Conservation (phyloP, 2,797 vertebrate species). For the Natrix natrix region DNA sequence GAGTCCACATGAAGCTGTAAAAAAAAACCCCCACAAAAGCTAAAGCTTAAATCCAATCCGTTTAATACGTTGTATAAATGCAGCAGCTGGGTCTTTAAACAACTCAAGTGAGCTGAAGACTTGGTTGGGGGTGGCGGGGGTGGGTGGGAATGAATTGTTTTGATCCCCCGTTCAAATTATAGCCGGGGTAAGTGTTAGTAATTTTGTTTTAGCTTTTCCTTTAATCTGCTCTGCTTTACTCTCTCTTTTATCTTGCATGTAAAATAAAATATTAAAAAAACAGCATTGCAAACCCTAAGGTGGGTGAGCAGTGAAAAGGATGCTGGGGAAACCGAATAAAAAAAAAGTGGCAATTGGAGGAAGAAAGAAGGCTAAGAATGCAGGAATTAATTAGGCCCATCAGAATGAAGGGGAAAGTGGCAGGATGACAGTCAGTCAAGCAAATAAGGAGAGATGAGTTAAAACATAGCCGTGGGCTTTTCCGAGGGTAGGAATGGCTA, state of each 20-base stretch:
- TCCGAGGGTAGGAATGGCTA: constrained; percentile 81
- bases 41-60: background rate
- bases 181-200: background rate
- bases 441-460: constrained; percentile 92
- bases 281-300: background rate
- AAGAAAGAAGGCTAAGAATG: constrained; percentile 68
- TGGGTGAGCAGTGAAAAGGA: constrained; percentile 4
- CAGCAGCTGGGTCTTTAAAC: background rate
- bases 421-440: constrained; percentile 98
- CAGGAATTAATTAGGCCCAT: constrained; percentile 90
- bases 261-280: background rate
- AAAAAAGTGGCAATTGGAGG: constrained; percentile 65
- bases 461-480: constrained; percentile 86
- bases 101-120: background rate
- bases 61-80: background rate
- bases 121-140: background rate
- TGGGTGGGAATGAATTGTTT: background rate
- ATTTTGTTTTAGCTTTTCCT: background rate
- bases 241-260: constrained; percentile 38
- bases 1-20: background rate
- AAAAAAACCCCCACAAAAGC: background rate
- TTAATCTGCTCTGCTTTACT: constrained; percentile 53
- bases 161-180: background rate
- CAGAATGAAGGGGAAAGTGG: constrained; percentile 87
- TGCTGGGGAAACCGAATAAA: constrained; percentile 42